These are phyloP conservation scores for Neopipo cinnamomea DNA, from an alignment of 2,113 vertebrate species.

Conservation along the genomic window DNA sequence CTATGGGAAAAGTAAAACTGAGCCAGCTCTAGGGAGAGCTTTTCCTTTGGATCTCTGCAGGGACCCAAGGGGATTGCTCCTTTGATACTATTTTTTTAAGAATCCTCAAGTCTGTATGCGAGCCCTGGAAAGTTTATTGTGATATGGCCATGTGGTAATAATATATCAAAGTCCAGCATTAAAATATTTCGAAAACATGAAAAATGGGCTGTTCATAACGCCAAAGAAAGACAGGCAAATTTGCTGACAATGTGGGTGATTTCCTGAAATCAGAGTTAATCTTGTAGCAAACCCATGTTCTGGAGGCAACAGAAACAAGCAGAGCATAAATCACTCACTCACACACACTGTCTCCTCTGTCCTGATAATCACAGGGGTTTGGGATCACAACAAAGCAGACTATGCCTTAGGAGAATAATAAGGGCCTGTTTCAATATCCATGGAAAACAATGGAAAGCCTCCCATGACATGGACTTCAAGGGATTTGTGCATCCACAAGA, in stretches of 20 bases:
- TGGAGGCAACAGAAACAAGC: conserved; percentile 46
- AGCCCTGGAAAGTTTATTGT: conserved; percentile 56
- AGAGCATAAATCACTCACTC: conserved; percentile 57
- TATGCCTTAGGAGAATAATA: background rate
- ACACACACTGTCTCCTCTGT: background rate
- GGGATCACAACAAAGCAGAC: background rate
- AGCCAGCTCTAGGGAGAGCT: conserved; percentile 58
- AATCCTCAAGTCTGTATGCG: conserved; percentile 23
- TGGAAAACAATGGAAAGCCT: conserved; percentile 8
- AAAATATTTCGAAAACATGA: conserved; percentile 62
- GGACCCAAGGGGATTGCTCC: conserved; percentile 41
- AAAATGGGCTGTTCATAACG: conserved; percentile 37
- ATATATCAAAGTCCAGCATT: conserved; percentile 66
- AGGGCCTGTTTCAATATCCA: background rate
- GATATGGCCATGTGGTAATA: conserved; percentile 58
- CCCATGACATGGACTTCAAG: background rate
- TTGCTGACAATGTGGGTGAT: conserved; percentile 56
- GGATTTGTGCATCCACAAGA: background rate
- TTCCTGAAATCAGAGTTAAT: conserved; percentile 64
- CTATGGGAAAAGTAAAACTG: conserved; percentile 73
- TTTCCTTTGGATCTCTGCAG: conserved; percentile 63
- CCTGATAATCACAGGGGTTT: background rate
- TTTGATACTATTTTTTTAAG: conserved; percentile 65
- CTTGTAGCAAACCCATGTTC: conserved; percentile 9
- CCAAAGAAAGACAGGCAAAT: conserved; percentile 43